Conservation (phyloP, 2,113 vertebrate species). For the Cisticola juncidis region DNA sequence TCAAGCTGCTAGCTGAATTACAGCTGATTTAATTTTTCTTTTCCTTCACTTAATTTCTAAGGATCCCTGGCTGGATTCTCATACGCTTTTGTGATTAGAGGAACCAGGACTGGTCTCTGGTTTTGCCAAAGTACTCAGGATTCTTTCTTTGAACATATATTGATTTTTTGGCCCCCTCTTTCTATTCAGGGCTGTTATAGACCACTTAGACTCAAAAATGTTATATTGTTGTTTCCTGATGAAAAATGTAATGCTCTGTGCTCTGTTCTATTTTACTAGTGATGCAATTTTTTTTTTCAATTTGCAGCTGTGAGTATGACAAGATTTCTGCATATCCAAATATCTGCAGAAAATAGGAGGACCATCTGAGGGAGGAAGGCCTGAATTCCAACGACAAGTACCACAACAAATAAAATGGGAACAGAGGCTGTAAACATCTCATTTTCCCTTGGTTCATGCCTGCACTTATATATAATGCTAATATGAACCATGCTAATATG, state of each 20-base stretch:
- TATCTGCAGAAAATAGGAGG: accelerated
- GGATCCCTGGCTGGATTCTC: not conserved
- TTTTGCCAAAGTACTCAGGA: not conserved
- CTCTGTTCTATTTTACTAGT: not conserved
- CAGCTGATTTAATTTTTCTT: not conserved
- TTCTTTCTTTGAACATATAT: not conserved
- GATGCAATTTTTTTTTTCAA: not conserved
- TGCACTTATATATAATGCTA: not conserved
- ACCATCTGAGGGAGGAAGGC: not conserved
- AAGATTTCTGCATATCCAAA: not conserved
- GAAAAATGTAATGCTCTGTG: not conserved
- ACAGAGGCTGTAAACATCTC: not conserved
- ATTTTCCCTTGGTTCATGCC: not conserved
- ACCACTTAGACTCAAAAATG: not conserved
- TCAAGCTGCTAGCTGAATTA: not conserved
- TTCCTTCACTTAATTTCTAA: not conserved
- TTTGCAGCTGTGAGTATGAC: not conserved
- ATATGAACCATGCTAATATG: not conserved
- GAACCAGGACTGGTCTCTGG: not conserved
- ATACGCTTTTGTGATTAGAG: not conserved
- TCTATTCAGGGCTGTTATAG: not conserved
- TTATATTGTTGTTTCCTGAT: not conserved
- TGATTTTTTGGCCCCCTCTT: not conserved
- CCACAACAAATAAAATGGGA: not conserved
- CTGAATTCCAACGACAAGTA: not conserved